Evolutionary conservation across 2,888 invertebrate species (phyloP).

Genomic region (Xanthorhoe spadicearia): DNA sequence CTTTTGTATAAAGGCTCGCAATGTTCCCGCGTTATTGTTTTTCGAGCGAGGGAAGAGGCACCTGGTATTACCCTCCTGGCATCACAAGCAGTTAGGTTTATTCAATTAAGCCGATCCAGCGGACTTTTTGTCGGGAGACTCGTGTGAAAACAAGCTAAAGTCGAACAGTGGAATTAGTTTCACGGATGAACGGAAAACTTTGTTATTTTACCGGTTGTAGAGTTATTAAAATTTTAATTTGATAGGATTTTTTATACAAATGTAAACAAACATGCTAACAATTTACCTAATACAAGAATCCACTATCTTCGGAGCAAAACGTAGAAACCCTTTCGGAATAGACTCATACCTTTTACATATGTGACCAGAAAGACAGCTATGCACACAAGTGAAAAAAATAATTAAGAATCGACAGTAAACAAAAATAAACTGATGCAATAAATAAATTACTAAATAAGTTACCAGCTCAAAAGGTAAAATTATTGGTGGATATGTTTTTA

Average conservation of each 20-base stretch:
- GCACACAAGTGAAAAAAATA: conserved; percentile 1
- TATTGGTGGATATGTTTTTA: conserved; percentile 49
- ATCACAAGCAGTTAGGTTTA: conserved; percentile 74
- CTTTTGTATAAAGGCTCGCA: conserved; percentile 80
- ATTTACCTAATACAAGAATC: no score
- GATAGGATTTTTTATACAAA: no score
- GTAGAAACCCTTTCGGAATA: neutral
- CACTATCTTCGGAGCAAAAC: no score
- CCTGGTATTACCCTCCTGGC: conserved; percentile 75
- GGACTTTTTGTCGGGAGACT: conserved; percentile 51
- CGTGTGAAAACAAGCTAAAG: conserved; percentile 47
- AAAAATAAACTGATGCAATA: conserved; percentile 15
- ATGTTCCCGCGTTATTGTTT: conserved; percentile 82
- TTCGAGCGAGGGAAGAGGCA: conserved; percentile 71
- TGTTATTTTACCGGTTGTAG: neutral
- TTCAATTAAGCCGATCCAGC: conserved; percentile 68
- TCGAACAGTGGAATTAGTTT: conserved; percentile 12
- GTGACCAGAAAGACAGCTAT: neutral
- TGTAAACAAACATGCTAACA: no score
- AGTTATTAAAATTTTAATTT: no score
- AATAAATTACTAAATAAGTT: conserved; percentile 27
- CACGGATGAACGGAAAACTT: neutral
- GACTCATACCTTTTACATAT: neutral
- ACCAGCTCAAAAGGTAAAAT: conserved; percentile 27
- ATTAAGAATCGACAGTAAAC: neutral